A percentile compares a stretch with the other conserved stretches of the same genome.
Evolutionary conservation across 2,113 vertebrate species (phyloP).

Genomic region (Phaetusa simplex): DNA sequence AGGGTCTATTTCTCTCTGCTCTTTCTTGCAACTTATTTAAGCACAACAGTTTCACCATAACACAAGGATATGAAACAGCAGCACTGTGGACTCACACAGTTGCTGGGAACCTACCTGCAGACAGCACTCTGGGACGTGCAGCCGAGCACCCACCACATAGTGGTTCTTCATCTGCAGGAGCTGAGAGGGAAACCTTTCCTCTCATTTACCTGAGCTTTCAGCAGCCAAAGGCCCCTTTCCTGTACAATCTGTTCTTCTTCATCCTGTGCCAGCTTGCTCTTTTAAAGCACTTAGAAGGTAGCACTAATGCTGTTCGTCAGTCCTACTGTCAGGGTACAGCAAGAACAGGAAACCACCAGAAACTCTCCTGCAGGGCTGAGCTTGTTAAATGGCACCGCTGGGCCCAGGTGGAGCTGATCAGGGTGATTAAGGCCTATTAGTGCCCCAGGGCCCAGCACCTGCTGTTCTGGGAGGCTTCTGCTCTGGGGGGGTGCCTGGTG

Average conservation of each 20-base stretch:
- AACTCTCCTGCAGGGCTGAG: neutral
- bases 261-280: neutral
- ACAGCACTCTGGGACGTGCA: rapidly evolving
- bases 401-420: neutral
- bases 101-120: neutral
- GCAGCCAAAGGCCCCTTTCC: rapidly evolving
- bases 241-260: too few relatives aligned
- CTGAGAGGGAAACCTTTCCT: neutral
- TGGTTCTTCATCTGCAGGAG: neutral
- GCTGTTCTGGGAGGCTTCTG: neutral
- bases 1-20: neutral
- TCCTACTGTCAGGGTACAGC: neutral
- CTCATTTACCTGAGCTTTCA: neutral
- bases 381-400: neutral
- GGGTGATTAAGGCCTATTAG: neutral
- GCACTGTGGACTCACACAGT: rapidly evolving
- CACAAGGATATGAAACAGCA: neutral
- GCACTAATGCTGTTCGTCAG: rapidly evolving
- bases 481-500: neutral
- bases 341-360: too few relatives aligned
- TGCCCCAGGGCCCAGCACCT: neutral
- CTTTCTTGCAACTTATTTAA: neutral
- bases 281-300: rapidly evolving
- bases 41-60: neutral
- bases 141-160: rapidly evolving